Evolutionary conservation across 2,113 vertebrate genomes (phyloP).

Genomic region (Spea bombifrons): DNA sequence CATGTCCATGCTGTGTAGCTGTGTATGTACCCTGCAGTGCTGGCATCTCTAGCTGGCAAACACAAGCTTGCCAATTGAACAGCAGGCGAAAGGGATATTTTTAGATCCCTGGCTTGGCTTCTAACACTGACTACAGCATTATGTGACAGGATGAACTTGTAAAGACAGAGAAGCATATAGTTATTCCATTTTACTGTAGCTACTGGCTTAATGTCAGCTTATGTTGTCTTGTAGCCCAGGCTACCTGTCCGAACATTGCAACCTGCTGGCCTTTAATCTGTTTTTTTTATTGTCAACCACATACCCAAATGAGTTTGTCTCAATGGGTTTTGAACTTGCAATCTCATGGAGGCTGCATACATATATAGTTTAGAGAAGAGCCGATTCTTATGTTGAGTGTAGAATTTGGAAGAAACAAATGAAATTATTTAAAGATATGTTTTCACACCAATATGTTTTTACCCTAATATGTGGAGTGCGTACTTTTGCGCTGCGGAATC

Average conservation of each 20-base stretch:
- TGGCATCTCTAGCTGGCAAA: constrained; percentile 41
- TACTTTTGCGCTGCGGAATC: too few species aligned
- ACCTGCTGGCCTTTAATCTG: constrained; percentile 8
- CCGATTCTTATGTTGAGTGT: too few species aligned
- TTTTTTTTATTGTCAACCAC: neutral
- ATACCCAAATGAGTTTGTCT: too few species aligned
- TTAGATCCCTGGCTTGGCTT: constrained; percentile 33
- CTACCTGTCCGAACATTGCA: constrained; percentile 27
- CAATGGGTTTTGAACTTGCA: too few species aligned
- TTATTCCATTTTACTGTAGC: constrained; percentile 13
- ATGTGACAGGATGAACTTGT: constrained; percentile 37
- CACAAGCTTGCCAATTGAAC: constrained; percentile 33
- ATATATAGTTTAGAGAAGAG: too few species aligned
- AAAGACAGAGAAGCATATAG: constrained; percentile 39
- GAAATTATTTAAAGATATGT: too few species aligned
- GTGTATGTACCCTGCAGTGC: constrained; percentile 32
- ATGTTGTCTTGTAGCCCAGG: constrained; percentile 18
- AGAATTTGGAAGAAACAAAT: too few species aligned
- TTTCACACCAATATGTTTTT: too few species aligned
- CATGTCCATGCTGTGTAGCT: neutral
- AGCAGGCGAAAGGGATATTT: constrained; percentile 44
- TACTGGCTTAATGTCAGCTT: constrained; percentile 18
- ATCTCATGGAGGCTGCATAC: too few species aligned
- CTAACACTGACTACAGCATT: constrained; percentile 24
- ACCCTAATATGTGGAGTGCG: too few species aligned